Evolutionary conservation across 2,113 vertebrate genomes (phyloP), one percentile per base, ranked within the genome.

Genomic region (Candoia aspera): DNA sequence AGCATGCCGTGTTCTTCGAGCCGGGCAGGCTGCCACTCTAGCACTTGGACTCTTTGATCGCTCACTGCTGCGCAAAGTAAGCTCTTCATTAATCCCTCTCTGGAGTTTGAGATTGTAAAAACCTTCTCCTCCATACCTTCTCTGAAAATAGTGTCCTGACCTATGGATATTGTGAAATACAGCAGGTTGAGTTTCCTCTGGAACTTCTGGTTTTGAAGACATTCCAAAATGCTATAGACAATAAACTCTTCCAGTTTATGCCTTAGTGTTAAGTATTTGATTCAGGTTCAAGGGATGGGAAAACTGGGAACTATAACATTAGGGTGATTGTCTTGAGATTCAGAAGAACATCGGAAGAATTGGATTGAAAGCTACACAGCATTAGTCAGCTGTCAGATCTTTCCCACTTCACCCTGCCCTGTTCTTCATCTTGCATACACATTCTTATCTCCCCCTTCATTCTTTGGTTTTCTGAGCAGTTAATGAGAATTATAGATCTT

Each of bases 1-100:
- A 0, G 98, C 98, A 0, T 99, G 99, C 93, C 98, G 99, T 0
- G 99, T 99, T 54, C 98, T 99, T 79, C 97, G 98, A 86, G 99
- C 99, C 0, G 99, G 99, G 57, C 99, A 99, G 97, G 99, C 99
- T 4, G 99, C 99, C 60, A 99, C 99, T 0, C 96, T 99, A 42
- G 99, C 99, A 8, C 98, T 99, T 0, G 98, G 99, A 0, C 96
- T 98, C 91, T 99, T 99, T 0, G 98, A 99, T 96, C 98, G 99
- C 19, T 98, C 99, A 0, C 96, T 99, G 55, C 97, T 99, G 90
- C 98, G 99, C 79, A 99, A 99, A 98, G 99, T 99, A 90, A 97
- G 98, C 93, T 26, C 62, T 15, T 12, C 73, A 59, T 42, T 42
- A 79, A 79, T 62, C 62, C 17, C 54, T 90, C 58, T 68, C 33